A percentile compares a stretch with the other conserved stretches of the same genome.
These are phyloP conservation scores for Bufo gargarizans DNA, from an alignment of 2,113 vertebrate species.

Conservation along the genomic window DNA sequence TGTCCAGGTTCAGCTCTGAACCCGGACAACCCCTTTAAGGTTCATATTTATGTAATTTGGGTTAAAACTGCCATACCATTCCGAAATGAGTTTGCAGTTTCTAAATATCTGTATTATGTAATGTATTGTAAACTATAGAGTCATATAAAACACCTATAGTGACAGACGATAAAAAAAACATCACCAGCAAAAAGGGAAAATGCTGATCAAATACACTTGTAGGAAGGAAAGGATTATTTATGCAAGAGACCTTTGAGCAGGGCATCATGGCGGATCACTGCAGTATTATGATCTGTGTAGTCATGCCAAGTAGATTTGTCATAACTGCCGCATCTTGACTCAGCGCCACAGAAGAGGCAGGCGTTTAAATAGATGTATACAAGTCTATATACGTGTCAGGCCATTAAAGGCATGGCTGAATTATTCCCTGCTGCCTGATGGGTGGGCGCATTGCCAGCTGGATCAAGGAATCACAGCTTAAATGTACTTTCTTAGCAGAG, in stretches of 20 bases:
- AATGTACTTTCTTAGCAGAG: constrained; percentile 51
- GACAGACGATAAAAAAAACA: background rate
- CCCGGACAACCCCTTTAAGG: too few relatives aligned
- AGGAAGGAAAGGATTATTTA: constrained; percentile 14
- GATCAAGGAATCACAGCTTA: constrained; percentile 31
- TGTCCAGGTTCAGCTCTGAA: too few relatives aligned
- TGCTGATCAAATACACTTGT: constrained; percentile 12
- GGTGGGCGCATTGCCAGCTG: constrained; percentile 64
- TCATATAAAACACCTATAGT: constrained; percentile 7
- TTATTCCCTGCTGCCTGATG: constrained; percentile 62
- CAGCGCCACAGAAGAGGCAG: constrained; percentile 68
- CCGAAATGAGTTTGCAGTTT: background rate
- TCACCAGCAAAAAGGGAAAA: background rate
- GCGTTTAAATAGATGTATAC: constrained; percentile 47
- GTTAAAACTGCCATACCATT: too few relatives aligned
- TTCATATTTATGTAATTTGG: background rate
- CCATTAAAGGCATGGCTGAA: constrained; percentile 57
- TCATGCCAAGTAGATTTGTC: constrained; percentile 77
- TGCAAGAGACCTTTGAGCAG: constrained; percentile 44
- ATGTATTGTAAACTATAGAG: background rate
- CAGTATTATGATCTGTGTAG: constrained; percentile 59
- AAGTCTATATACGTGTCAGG: constrained; percentile 54
- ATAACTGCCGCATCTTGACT: constrained; percentile 76
- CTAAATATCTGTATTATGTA: background rate
- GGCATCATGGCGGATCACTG: constrained; percentile 50